Evolutionary conservation across 2,888 invertebrate species (phyloP), one percentile per base, ranked within the genome.

Genomic region (Drosophila picticornis): DNA sequence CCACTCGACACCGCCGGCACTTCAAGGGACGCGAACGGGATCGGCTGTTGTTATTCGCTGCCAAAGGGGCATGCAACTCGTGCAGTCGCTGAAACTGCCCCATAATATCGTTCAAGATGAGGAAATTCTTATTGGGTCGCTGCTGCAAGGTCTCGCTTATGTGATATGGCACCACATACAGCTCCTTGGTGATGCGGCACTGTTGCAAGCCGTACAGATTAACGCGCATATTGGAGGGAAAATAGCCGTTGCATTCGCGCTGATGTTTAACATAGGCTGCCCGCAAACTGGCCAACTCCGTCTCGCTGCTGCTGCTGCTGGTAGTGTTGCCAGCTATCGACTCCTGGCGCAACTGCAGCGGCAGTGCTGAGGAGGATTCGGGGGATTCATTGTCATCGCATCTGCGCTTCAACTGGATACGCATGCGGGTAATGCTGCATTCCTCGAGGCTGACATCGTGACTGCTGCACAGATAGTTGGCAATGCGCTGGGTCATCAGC

Each of bases 131-230:
- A 55, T 84, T 84, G 55, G 83, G 82, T n/a, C 32, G 40, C 60
- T 76, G 69, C 36, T 85, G 80, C 31, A 84, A 62, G 0, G 82
- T 80, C 50, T 85, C 84, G 66, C 84, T 84, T 19, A 85, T 76
- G 64, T 84, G 85, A 56, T 82, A 83, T 1, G 84, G 84, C 66
- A 76, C 84, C 59, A 84, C 78, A 58, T 69, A 84, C 27, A 84
- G 31, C 64, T 84, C 84, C 70, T 85, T 84, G 52, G 82, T 80
- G 65, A 78, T 75, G 56, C 57, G 74, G 50, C 84, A 84, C 50
- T 83, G 83, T 25, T 84, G 84, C 50, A 84, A 46, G 0, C 82
- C 82, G 9, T 75, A 85, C 19, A 84, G 82, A 72, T 85, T 85
- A 5, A 60, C 84, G 0, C 73, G 74, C 85, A 85, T 80, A 19